A percentile compares a stretch with the other conserved stretches of the same genome.
Evolutionary conservation across 2,113 vertebrate species (phyloP).

Genomic region (Cranoglanis bouderius): DNA sequence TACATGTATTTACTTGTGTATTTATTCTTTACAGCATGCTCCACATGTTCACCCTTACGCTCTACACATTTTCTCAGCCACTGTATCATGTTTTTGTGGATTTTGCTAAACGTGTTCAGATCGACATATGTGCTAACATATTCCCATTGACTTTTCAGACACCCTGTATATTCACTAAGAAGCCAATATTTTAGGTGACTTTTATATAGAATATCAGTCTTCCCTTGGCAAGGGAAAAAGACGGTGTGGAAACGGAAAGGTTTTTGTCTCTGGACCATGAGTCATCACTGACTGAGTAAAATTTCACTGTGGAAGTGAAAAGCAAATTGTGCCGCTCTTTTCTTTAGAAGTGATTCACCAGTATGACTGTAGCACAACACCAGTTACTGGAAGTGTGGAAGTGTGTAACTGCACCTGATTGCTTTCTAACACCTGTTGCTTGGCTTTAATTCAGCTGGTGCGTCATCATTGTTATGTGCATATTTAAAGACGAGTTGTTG

Average conservation of each 20-base stretch:
- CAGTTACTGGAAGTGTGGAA: constrained; percentile 57
- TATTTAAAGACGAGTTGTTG: background rate
- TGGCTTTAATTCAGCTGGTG: background rate
- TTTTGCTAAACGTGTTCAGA: background rate
- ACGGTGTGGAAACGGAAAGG: constrained; percentile 54
- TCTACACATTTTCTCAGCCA: background rate
- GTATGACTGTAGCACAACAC: constrained; percentile 37
- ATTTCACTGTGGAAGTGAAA: constrained; percentile 50
- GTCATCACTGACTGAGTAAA: constrained; percentile 60
- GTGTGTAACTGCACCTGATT: constrained; percentile 8
- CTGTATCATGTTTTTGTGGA: background rate
- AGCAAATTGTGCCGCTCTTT: constrained; percentile 30
- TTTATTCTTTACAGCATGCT: background rate
- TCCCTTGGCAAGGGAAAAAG: constrained; percentile 60
- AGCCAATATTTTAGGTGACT: background rate
- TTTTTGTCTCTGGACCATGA: constrained; percentile 53
- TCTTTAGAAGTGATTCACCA: constrained; percentile 54
- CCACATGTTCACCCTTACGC: background rate
- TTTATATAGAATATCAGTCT: background rate
- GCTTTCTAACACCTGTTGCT: constrained; percentile 8
- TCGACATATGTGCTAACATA: no score
- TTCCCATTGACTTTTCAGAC: background rate
- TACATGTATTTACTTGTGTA: background rate
- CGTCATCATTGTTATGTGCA: background rate
- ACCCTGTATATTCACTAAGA: background rate